Evolutionary conservation across 2,113 vertebrate species (phyloP).

Genomic region (Okapia johnstoni): DNA sequence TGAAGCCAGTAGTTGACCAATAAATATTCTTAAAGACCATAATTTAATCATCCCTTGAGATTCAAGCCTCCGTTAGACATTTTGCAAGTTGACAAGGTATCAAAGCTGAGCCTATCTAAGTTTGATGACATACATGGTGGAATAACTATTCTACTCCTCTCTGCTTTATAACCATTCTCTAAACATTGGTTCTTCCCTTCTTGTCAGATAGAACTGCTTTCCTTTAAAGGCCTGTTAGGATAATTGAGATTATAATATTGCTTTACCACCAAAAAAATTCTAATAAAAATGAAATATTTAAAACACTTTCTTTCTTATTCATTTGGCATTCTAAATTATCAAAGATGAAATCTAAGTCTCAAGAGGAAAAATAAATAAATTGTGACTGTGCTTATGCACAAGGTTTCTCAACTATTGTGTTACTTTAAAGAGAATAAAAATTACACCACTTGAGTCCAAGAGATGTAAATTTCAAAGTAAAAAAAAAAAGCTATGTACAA

Average conservation of each 20-base stretch:
- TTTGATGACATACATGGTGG: neutral
- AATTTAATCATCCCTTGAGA: neutral
- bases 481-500: neutral
- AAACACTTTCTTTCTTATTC: slow-evolving; percentile 25
- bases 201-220: neutral
- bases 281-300: neutral
- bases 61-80: neutral
- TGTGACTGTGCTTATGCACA: neutral
- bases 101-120: neutral
- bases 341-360: neutral
- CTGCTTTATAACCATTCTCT: neutral
- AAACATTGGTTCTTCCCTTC: neutral
- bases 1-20: neutral
- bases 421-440: neutral
- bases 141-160: neutral
- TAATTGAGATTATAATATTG: neutral
- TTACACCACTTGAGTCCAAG: neutral
- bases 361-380: neutral
- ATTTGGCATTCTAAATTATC: slow-evolving; percentile 20
- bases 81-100: neutral
- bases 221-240: neutral
- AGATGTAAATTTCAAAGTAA: slow-evolving; percentile 16
- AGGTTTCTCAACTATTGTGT: slow-evolving; percentile 20
- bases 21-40: neutral
- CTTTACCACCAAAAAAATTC: neutral